Evolutionary conservation across 2,888 invertebrate genomes (phyloP).

Genomic region (Ethmia dodecea): DNA sequence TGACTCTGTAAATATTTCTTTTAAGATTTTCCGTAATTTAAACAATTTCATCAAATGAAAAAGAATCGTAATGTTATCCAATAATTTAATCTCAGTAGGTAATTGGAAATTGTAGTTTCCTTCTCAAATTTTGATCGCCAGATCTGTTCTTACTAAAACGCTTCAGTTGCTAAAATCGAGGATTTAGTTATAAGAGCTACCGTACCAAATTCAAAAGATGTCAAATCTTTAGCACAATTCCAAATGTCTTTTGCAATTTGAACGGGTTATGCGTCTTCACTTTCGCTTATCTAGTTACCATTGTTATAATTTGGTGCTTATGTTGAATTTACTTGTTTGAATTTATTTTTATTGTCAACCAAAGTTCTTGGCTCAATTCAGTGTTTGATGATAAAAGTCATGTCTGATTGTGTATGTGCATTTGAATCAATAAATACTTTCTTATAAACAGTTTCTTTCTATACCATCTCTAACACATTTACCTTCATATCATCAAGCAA

Average conservation of each 20-base stretch:
- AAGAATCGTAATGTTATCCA: no score
- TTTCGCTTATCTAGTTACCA: conserved; percentile 53
- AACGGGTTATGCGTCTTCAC: conserved; percentile 28
- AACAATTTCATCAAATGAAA: no score
- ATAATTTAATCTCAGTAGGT: no score
- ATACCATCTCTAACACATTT: background rate
- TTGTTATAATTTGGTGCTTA: conserved; percentile 28
- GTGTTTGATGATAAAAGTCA: conserved; percentile 30
- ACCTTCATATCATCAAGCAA: no score
- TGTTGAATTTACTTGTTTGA: conserved; percentile 11
- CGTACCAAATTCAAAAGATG: background rate
- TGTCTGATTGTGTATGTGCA: conserved; percentile 26
- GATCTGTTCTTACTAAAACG: no score
- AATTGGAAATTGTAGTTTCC: no score
- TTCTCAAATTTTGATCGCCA: no score
- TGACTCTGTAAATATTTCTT: no score
- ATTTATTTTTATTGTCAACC: conserved; percentile 42
- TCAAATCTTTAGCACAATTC: background rate
- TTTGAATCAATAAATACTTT: conserved; percentile 37
- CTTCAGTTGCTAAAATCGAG: no score
- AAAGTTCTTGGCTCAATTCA: conserved; percentile 53
- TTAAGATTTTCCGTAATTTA: no score
- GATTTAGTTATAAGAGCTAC: no score
- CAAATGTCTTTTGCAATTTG: conserved; percentile 17
- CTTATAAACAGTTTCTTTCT: conserved; percentile 2